Conservation (phyloP, 2,888 invertebrate species). For the Hypomecis punctinalis region DNA sequence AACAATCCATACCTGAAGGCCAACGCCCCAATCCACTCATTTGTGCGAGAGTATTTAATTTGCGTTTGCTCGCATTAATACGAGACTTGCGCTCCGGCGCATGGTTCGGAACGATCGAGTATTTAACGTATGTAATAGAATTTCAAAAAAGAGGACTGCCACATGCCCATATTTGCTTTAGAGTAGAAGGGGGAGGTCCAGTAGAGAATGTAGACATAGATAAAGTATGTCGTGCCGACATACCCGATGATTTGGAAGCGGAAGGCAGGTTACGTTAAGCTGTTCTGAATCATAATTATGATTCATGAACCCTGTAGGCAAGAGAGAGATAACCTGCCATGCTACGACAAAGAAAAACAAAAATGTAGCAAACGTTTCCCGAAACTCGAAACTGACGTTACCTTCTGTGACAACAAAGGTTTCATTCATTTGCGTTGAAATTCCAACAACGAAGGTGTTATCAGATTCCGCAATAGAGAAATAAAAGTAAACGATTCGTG, state of each 20-base stretch:
- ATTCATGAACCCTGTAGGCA: slow-evolving; percentile 8
- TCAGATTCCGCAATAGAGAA: background rate
- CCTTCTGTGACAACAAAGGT: slow-evolving; percentile 5
- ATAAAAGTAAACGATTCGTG: background rate
- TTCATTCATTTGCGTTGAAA: slow-evolving; percentile 11
- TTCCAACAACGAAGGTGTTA: slow-evolving; percentile 1
- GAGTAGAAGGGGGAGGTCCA: slow-evolving; percentile 15
- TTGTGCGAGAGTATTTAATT: slow-evolving; percentile 2
- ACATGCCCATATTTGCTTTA: slow-evolving; percentile 20
- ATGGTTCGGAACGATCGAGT: slow-evolving; percentile 12
- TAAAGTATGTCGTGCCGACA: background rate
- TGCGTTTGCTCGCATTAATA: background rate
- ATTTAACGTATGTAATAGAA: slow-evolving; percentile 17
- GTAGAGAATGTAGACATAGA: slow-evolving; percentile 10
- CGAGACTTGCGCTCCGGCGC: slow-evolving; percentile 9
- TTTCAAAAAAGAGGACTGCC: slow-evolving; percentile 20
- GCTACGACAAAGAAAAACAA: background rate
- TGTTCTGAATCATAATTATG: background rate
- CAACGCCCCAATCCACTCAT: slow-evolving; percentile 1
- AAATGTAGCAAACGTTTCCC: slow-evolving; percentile 22
- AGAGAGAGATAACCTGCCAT: slow-evolving; percentile 13
- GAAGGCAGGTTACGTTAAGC: background rate
- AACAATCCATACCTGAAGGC: slow-evolving; percentile 1
- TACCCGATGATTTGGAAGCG: background rate
- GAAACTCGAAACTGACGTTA: slow-evolving; percentile 8